These are phyloP conservation scores for Platycnemis pennipes DNA, from an alignment of 2,888 invertebrate genomes.

Conservation along the genomic window DNA sequence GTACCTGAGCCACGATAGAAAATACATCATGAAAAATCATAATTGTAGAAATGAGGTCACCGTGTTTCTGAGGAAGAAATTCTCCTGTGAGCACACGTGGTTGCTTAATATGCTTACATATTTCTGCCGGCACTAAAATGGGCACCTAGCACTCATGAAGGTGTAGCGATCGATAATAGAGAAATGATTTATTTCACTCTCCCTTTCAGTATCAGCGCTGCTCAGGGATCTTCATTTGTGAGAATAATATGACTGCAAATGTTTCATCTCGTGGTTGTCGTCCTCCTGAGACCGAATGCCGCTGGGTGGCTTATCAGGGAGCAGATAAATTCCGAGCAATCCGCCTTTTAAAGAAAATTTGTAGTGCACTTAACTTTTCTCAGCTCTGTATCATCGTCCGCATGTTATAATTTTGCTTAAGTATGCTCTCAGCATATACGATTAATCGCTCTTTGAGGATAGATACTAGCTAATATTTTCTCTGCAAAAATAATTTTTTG, in stretches of 20 bases:
- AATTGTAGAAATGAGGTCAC: not conserved
- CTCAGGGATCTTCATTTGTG: not conserved
- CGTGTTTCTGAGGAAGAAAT: not conserved
- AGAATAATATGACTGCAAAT: not conserved
- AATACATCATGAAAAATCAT: not conserved
- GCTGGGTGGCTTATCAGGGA: not conserved
- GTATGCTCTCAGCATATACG: no score
- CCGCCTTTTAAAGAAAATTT: no score
- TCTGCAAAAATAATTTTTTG: no score
- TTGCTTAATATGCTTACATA: not conserved
- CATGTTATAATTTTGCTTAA: no score
- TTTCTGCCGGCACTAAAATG: not conserved
- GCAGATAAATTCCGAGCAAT: not conserved
- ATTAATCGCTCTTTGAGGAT: no score
- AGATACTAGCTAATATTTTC: no score
- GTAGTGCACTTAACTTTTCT: no score
- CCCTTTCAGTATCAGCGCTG: slow-evolving; percentile 8
- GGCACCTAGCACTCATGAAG: not conserved
- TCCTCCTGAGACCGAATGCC: not conserved
- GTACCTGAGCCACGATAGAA: not conserved
- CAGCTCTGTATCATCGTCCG: no score
- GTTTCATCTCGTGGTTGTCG: not conserved
- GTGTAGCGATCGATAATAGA: not conserved
- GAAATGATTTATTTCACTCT: not conserved
- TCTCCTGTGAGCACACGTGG: not conserved